These are phyloP conservation scores for Malacoraja senta DNA, from an alignment of 2,797 vertebrate species.

Conservation along the genomic window DNA sequence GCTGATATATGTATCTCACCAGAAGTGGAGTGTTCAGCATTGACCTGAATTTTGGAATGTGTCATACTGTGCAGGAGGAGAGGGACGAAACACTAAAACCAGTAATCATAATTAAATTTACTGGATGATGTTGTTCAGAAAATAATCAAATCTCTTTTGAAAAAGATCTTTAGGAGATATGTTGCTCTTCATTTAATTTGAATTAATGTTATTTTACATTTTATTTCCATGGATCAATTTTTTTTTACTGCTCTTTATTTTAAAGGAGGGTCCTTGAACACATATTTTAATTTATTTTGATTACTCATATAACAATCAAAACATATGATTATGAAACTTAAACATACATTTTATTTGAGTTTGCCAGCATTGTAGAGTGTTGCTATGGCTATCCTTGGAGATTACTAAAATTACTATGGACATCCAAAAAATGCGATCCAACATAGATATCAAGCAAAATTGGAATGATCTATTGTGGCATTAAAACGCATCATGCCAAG, in stretches of 20 bases:
- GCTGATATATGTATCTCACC: not conserved
- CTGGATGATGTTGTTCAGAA: not conserved
- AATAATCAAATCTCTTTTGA: not conserved
- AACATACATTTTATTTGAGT: not conserved
- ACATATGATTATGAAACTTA: not conserved
- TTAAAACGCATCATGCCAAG: not conserved
- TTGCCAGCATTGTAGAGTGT: not conserved
- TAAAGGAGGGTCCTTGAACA: not conserved
- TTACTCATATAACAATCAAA: not conserved
- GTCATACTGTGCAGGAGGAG: not conserved
- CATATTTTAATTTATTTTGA: not conserved
- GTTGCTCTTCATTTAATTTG: not conserved
- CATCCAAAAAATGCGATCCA: not conserved
- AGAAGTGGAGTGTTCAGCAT: not conserved
- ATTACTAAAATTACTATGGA: not conserved
- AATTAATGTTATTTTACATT: not conserved
- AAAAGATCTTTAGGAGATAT: not conserved
- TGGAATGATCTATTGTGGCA: not conserved
- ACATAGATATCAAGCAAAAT: not conserved
- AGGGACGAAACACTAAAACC: not conserved
- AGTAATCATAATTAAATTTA: not conserved
- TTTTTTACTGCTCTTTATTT: not conserved
- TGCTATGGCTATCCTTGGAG: not conserved
- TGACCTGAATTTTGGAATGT: constrained; percentile 8
- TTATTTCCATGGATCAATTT: not conserved